Percentiles rank a stretch among this genome's conserved stretches.
These are phyloP conservation scores for Caenorhabditis brenneri DNA, from an alignment of 1,140 invertebrate genomes.

Conservation along the genomic window DNA sequence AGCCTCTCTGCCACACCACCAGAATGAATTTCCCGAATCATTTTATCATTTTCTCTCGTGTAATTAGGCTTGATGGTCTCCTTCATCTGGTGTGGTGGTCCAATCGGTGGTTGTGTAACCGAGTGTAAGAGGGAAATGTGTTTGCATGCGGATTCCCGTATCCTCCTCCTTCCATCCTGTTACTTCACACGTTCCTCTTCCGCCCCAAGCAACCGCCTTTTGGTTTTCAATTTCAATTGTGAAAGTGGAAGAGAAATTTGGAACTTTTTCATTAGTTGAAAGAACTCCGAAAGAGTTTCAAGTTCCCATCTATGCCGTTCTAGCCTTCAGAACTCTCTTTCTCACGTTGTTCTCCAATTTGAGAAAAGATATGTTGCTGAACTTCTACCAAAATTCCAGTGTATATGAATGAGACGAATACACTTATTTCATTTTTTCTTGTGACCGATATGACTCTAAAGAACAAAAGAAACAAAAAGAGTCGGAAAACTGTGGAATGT, in stretches of 20 bases:
- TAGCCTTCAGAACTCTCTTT: background rate
- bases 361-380: too few relatives aligned
- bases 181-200: slow-evolving; percentile 30
- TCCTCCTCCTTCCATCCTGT: background rate
- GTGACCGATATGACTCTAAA: too few relatives aligned
- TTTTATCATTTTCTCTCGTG: slow-evolving; percentile 32
- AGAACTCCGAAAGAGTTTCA: background rate
- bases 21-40: slow-evolving; percentile 6
- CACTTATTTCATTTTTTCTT: too few relatives aligned
- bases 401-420: too few relatives aligned
- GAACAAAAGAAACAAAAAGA: too few relatives aligned
- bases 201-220: background rate
- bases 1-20: background rate
- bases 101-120: slow-evolving; percentile 9
- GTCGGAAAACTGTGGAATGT: too few relatives aligned
- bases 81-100: background rate
- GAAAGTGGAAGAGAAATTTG: background rate
- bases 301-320: background rate
- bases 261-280: slow-evolving; percentile 23
- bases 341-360: too few relatives aligned
- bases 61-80: slow-evolving; percentile 36
- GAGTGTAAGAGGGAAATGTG: slow-evolving; percentile 36
- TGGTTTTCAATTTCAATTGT: slow-evolving; percentile 36
- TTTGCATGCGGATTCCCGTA: slow-evolving; percentile 23
- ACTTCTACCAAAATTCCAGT: too few relatives aligned